Percentiles rank a stretch among this genome's conserved stretches.
Conservation (phyloP, 2,888 invertebrate genomes). For the Perithous albicinctus region DNA sequence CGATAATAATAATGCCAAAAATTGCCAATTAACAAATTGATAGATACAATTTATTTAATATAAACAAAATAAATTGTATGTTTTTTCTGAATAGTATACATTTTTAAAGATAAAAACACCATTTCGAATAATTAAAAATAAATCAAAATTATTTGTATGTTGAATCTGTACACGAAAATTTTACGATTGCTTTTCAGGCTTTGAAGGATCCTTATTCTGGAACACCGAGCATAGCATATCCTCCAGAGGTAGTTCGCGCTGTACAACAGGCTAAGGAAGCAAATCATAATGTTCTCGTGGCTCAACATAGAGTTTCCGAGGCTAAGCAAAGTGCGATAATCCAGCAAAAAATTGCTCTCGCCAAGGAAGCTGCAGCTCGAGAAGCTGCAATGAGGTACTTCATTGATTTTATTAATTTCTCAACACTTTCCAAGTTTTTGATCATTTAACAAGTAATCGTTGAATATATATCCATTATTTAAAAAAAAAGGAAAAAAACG, state of each 20-base stretch:
- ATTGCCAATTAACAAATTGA: no score
- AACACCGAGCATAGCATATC: slow-evolving; percentile 84
- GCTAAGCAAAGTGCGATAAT: slow-evolving; percentile 90
- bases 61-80: no score
- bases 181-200: slow-evolving; percentile 71
- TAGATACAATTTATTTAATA: no score
- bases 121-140: no score
- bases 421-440: background rate
- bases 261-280: slow-evolving; percentile 91
- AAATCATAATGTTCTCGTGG: slow-evolving; percentile 89
- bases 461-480: no score
- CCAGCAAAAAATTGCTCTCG: slow-evolving; percentile 90
- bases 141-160: no score
- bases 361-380: slow-evolving; percentile 90
- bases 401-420: background rate
- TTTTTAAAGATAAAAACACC: no score
- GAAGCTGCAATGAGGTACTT: slow-evolving; percentile 81
- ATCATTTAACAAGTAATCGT: no score
- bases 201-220: slow-evolving; percentile 76
- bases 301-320: slow-evolving; percentile 90
- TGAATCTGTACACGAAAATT: background rate
- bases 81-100: no score
- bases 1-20: no score
- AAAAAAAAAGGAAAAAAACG: no score
- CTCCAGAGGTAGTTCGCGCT: slow-evolving; percentile 90